Percentiles rank a stretch among this genome's conserved stretches.
Evolutionary conservation across 1,140 invertebrate species (phyloP).

Genomic region (Ceratosolen solmsi): DNA sequence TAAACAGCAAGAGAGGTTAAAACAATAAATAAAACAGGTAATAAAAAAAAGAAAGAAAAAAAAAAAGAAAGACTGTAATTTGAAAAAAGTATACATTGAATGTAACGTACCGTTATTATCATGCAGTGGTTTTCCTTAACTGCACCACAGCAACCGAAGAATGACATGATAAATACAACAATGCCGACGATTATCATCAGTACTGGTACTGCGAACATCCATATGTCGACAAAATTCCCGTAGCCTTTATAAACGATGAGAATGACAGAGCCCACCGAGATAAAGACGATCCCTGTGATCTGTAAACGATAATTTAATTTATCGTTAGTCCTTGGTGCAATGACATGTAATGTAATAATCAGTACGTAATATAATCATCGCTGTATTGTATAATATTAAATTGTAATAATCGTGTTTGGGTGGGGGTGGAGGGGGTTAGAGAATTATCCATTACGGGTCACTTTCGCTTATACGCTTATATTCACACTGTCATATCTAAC

Average conservation of each 20-base stretch:
- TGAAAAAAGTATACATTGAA: background rate
- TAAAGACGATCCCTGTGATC: slow-evolving; percentile 84
- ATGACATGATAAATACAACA: slow-evolving; percentile 88
- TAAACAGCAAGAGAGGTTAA: too few relatives aligned
- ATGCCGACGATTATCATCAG: slow-evolving; percentile 88
- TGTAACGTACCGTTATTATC: slow-evolving; percentile 83
- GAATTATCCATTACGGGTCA: too few relatives aligned
- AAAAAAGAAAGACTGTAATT: too few relatives aligned
- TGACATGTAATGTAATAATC: too few relatives aligned
- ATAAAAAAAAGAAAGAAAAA: too few relatives aligned
- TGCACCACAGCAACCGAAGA: slow-evolving; percentile 92
- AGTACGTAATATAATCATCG: too few relatives aligned
- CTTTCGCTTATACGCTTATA: too few relatives aligned
- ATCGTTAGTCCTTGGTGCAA: background rate
- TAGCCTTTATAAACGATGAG: slow-evolving; percentile 80
- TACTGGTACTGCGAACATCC: slow-evolving; percentile 83
- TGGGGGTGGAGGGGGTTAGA: too few relatives aligned
- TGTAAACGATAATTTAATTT: slow-evolving; percentile 67
- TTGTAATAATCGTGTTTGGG: too few relatives aligned
- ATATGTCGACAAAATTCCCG: slow-evolving; percentile 80
- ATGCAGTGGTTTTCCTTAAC: slow-evolving; percentile 90
- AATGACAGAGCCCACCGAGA: slow-evolving; percentile 81
- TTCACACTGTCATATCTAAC: too few relatives aligned
- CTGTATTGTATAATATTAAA: too few relatives aligned
- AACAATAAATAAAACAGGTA: too few relatives aligned